These are phyloP conservation scores for Gadus chalcogrammus DNA, from an alignment of 2,113 vertebrate genomes.

Conservation along the genomic window DNA sequence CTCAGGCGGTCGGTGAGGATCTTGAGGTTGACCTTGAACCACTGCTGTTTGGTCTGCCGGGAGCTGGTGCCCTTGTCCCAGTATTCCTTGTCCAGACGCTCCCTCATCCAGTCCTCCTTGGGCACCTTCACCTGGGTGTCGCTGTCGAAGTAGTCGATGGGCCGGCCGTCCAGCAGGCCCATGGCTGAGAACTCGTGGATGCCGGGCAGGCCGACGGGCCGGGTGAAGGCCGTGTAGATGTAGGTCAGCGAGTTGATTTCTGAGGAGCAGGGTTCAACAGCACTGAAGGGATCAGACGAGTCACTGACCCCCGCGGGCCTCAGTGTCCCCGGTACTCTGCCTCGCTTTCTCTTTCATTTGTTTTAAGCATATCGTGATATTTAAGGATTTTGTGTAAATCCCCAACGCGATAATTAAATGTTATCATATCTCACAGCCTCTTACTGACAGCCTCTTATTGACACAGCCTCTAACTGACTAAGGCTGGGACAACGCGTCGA, in stretches of 20 bases:
- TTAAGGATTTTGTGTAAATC: too few relatives aligned
- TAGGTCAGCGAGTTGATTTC: constrained; percentile 58
- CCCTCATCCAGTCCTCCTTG: constrained; percentile 52
- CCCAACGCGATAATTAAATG: too few relatives aligned
- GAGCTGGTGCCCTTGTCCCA: constrained; percentile 59
- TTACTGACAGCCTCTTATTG: not conserved
- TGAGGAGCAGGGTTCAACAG: constrained; percentile 9
- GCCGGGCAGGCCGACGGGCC: not conserved
- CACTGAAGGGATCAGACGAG: too few relatives aligned
- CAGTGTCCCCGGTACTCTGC: too few relatives aligned
- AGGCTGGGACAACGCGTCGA: too few relatives aligned
- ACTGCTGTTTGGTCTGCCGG: constrained; percentile 58
- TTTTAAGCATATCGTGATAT: too few relatives aligned
- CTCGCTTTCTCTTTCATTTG: too few relatives aligned
- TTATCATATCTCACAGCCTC: too few relatives aligned
- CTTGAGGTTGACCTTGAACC: constrained; percentile 65
- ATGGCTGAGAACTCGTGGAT: constrained; percentile 63
- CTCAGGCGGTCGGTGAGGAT: constrained; percentile 50
- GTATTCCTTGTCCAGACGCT: constrained; percentile 18
- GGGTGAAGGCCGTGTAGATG: constrained; percentile 64
- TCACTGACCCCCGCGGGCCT: too few relatives aligned
- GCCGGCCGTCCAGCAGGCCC: constrained; percentile 53
- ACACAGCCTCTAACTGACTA: too few relatives aligned
- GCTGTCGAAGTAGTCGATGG: constrained; percentile 68
- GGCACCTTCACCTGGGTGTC: constrained; percentile 8